phyloP scores from a whole-genome alignment of 2,113 vertebrate species.

The Ailurus styani region DNA sequence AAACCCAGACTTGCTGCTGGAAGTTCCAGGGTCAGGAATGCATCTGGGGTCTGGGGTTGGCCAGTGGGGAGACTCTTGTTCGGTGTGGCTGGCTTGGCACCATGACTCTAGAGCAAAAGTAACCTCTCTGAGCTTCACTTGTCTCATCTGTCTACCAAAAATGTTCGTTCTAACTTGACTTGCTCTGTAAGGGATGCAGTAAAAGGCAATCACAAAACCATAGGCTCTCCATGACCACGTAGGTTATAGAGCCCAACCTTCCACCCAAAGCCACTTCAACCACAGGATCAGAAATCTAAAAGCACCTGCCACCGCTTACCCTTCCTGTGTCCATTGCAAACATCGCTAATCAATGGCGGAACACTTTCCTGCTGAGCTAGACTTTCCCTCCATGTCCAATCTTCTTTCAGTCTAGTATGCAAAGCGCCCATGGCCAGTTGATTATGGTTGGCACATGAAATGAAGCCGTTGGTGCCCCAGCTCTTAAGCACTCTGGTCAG shows the following conservation, averaged over 20 bases:
- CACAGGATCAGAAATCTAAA: background rate
- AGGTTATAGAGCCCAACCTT: background rate
- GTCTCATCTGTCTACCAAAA: background rate
- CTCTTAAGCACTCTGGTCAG: background rate
- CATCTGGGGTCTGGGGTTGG: background rate
- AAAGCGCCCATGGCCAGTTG: rapidly evolving
- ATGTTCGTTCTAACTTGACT: background rate
- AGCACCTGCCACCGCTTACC: rapidly evolving
- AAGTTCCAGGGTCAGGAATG: background rate
- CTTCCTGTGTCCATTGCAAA: background rate
- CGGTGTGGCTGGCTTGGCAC: background rate
- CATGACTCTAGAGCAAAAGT: background rate
- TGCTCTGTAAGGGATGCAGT: background rate
- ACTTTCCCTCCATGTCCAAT: background rate
- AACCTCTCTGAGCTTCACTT: background rate
- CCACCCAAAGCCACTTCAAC: rapidly evolving
- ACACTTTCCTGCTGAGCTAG: background rate
- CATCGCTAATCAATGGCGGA: background rate
- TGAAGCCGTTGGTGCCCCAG: background rate
- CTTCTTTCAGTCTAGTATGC: background rate
- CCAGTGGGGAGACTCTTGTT: too few relatives aligned
- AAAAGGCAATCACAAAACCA: background rate
- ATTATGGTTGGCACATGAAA: too few relatives aligned
- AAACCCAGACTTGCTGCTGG: background rate
- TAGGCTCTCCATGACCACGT: background rate